phyloP scores from a whole-genome alignment of 2,797 vertebrate species.

The Antennarius maculatus region DNA sequence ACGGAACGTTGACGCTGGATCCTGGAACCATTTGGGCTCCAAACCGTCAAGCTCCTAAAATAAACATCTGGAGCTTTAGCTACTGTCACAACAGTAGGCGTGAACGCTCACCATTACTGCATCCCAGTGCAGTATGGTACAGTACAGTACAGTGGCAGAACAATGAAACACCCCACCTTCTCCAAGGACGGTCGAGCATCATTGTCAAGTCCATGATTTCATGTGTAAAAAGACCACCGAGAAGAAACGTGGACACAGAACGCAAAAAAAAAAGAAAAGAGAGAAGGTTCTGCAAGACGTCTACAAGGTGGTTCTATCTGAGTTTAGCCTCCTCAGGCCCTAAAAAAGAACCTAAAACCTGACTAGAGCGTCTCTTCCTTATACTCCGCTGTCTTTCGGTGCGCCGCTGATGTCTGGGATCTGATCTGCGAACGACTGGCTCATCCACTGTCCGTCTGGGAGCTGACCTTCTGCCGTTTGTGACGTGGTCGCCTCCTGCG shows the following conservation, averaged over 20 bases:
- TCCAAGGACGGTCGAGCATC: conserved; percentile 50
- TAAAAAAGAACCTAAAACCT: conserved; percentile 47
- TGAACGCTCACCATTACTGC: conserved; percentile 47
- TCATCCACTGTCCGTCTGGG: conserved; percentile 90
- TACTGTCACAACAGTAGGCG: conserved; percentile 51
- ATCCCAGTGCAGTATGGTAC: conserved; percentile 48
- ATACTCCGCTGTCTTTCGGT: conserved; percentile 48
- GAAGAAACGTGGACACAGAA: conserved; percentile 49
- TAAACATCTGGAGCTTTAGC: conserved; percentile 28
- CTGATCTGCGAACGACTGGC: conserved; percentile 87
- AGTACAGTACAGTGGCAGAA: conserved; percentile 51
- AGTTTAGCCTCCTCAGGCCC: conserved; percentile 47
- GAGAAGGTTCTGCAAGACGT: conserved; percentile 57
- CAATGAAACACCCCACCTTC: conserved; percentile 48
- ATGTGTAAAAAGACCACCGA: conserved; percentile 59
- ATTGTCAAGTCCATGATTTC: conserved; percentile 75
- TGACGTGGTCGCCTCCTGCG: conserved; percentile 66
- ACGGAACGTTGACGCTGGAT: conserved; percentile 12
- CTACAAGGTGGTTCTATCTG: conserved; percentile 59
- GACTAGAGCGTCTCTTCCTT: conserved; percentile 38
- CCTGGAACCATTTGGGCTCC: conserved; percentile 32
- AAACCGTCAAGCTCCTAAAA: conserved; percentile 40
- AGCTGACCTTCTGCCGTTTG: conserved; percentile 69
- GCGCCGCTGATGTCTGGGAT: conserved; percentile 83
- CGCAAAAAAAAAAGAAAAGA: conserved; percentile 42